Conservation (phyloP, 2,888 invertebrate genomes). For the Amphipoea lucens region DNA sequence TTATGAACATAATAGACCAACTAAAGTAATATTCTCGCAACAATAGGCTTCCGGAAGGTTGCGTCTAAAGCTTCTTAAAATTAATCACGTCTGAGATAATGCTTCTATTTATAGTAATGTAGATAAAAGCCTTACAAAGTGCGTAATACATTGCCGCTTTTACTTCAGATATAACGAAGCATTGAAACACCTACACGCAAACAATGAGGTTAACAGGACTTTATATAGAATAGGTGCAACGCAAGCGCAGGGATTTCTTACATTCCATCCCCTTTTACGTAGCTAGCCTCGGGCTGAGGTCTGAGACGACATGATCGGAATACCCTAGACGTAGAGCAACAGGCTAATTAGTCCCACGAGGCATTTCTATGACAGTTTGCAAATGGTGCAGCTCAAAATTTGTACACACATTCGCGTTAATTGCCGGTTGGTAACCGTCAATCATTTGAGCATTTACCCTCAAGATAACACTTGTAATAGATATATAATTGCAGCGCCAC, state of each 20-base stretch:
- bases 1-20: constrained; percentile 41
- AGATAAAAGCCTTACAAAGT: constrained; percentile 65
- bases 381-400: constrained; percentile 62
- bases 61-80: constrained; percentile 55
- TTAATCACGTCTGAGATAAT: constrained; percentile 62
- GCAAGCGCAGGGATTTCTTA: constrained; percentile 60
- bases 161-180: constrained; percentile 59
- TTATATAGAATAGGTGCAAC: constrained; percentile 49
- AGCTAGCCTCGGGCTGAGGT: constrained; percentile 64
- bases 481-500: constrained; percentile 57
- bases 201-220: constrained; percentile 52
- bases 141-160: constrained; percentile 57
- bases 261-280: constrained; percentile 72
- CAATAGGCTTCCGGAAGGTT: constrained; percentile 61
- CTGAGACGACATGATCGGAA: constrained; percentile 63
- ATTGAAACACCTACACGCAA: constrained; percentile 66
- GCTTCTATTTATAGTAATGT: constrained; percentile 63
- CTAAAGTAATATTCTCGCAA: constrained; percentile 54
- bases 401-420: constrained; percentile 60
- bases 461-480: constrained; percentile 59
- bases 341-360: constrained; percentile 64
- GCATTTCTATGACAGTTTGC: constrained; percentile 63
- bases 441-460: constrained; percentile 59
- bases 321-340: constrained; percentile 41
- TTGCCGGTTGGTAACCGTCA: constrained; percentile 62